Percentiles rank a stretch among this genome's conserved stretches.
Conservation (phyloP, 2,797 vertebrate genomes). For the Leuciscus waleckii region DNA sequence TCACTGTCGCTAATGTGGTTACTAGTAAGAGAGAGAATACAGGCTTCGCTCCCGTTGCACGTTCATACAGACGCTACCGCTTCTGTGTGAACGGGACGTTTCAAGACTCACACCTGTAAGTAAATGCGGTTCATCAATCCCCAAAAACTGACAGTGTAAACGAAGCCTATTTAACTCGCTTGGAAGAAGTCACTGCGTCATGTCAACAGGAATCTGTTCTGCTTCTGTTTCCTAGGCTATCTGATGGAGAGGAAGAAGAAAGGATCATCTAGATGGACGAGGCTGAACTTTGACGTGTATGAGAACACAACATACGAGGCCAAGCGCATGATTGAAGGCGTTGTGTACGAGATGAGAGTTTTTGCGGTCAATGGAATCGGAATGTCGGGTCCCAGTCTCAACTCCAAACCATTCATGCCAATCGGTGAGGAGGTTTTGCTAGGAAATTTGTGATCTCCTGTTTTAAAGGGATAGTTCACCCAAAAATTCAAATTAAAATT, state of each 20-base stretch:
- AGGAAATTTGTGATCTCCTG: not conserved
- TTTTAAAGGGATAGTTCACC: not conserved
- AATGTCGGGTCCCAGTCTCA: conserved; percentile 84
- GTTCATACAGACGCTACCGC: too few relatives aligned
- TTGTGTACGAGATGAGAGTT: conserved; percentile 91
- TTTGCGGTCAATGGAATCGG: conserved; percentile 89
- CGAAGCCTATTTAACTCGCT: not conserved
- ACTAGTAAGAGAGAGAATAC: too few relatives aligned
- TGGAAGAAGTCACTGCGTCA: not conserved
- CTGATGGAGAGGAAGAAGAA: conserved; percentile 94
- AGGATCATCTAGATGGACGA: conserved; percentile 90
- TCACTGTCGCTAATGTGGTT: too few relatives aligned
- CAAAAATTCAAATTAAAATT: too few relatives aligned
- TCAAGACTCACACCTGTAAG: not conserved
- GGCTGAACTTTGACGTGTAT: conserved; percentile 90
- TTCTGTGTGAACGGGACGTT: too few relatives aligned
- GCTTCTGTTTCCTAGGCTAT: conserved; percentile 78
- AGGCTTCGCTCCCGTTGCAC: too few relatives aligned
- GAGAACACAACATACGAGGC: conserved; percentile 82
- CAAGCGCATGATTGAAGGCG: conserved; percentile 91
- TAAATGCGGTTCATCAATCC: not conserved
- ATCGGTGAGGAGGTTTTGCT: conserved; percentile 78
- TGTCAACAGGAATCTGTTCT: not conserved
- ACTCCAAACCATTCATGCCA: conserved; percentile 92
- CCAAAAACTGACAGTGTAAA: not conserved